A percentile compares a stretch with the other conserved stretches of the same genome.
phyloP scores from a whole-genome alignment of 1,140 invertebrate genomes.

The Drosophila mayri region DNA sequence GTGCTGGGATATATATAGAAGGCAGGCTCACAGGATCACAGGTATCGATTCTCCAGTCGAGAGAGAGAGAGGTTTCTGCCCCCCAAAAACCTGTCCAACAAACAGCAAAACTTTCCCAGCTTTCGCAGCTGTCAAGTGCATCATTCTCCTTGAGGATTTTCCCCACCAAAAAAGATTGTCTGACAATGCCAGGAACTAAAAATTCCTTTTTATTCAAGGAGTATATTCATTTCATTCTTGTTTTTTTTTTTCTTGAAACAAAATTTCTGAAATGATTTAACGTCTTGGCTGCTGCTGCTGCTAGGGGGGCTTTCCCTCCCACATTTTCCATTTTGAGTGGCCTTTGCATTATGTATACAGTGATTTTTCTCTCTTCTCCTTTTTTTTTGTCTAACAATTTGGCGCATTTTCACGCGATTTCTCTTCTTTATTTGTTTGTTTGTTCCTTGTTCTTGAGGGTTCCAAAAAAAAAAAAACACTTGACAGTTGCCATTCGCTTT shows the following conservation, averaged over 20 bases:
- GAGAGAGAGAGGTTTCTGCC: neutral
- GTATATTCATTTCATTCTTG: slow-evolving; percentile 1
- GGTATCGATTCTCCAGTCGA: slow-evolving; percentile 40
- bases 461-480: slow-evolving; percentile 41
- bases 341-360: slow-evolving; percentile 57
- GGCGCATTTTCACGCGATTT: slow-evolving; percentile 80
- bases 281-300: slow-evolving; percentile 6
- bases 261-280: slow-evolving; percentile 75
- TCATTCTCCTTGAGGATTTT: slow-evolving; percentile 3
- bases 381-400: slow-evolving; percentile 74
- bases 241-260: neutral
- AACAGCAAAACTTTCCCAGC: slow-evolving; percentile 17
- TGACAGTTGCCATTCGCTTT: slow-evolving; percentile 64
- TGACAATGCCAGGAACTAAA: slow-evolving; percentile 48
- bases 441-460: slow-evolving; percentile 35
- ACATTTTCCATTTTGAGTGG: slow-evolving; percentile 16
- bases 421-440: slow-evolving; percentile 56
- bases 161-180: slow-evolving; percentile 3
- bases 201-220: slow-evolving; percentile 49
- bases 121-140: slow-evolving; percentile 73
- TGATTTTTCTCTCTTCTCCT: slow-evolving; percentile 15
- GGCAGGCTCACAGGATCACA: slow-evolving; percentile 35
- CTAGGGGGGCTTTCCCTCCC: neutral
- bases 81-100: neutral
- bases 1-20: neutral